These are phyloP conservation scores for Proteles cristata DNA, from an alignment of 2,113 vertebrate genomes.

Conservation along the genomic window DNA sequence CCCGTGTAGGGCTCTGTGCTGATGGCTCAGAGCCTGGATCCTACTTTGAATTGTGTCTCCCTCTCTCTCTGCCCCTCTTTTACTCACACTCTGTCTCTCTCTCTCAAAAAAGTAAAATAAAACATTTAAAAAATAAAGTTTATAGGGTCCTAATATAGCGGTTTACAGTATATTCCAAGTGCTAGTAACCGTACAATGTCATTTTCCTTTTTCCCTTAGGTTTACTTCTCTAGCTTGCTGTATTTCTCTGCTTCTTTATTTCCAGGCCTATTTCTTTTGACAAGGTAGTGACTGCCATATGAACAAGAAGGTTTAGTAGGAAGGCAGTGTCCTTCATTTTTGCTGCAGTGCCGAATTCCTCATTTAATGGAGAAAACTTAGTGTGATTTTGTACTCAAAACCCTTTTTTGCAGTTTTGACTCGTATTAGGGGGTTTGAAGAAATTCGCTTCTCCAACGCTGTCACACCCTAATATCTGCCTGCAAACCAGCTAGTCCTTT, in stretches of 20 bases:
- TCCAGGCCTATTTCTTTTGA: background rate
- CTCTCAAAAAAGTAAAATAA: too few species aligned
- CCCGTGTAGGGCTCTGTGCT: too few species aligned
- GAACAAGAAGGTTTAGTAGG: background rate
- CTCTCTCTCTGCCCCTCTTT: too few species aligned
- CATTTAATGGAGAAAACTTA: background rate
- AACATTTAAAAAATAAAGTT: background rate
- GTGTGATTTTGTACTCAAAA: background rate
- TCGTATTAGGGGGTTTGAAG: background rate
- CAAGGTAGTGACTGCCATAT: background rate
- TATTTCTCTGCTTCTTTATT: background rate
- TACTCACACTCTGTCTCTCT: too few species aligned
- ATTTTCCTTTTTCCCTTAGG: background rate
- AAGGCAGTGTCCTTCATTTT: background rate
- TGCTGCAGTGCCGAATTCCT: background rate
- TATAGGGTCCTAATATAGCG: background rate
- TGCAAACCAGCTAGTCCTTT: background rate
- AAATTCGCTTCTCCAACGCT: background rate
- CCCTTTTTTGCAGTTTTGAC: background rate
- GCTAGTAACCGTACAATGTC: background rate
- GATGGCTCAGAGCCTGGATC: too few species aligned
- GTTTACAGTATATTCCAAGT: background rate
- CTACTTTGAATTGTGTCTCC: too few species aligned
- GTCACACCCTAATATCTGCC: background rate
- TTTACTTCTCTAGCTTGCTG: background rate